Evolutionary conservation across 2,888 invertebrate species (phyloP), one percentile per base, ranked within the genome.

Genomic region (Tridacna gigas): DNA sequence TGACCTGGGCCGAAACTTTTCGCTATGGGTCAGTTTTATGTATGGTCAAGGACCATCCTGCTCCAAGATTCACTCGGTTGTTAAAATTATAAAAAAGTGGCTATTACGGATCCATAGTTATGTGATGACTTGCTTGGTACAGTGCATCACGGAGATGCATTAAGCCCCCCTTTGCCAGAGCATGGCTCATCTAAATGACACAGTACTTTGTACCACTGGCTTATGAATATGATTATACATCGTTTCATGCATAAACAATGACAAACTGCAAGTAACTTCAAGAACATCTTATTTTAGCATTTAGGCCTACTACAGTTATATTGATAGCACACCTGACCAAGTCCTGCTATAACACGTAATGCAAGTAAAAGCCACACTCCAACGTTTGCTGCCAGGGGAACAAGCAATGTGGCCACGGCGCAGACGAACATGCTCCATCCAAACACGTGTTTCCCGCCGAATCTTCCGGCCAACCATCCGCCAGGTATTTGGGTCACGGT

Each of bases 381-480:
- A n/a, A 96, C 93, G 67, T 96, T 96, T 4, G 97, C 97, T 1
- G 97, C 96, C 89, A 97, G 91, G 0, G 98, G 98, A 0, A 97
- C 97, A 0, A 98, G 91, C 3, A 98, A 93, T 0, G 98, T 97
- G 89, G 97, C 97, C n/a, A 97, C 93, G 0, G 97, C 97, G 0
- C 97, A 97, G 12, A 97, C 97, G 0, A 98, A 95, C 28, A 98
- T 97, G 73, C 98, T 97, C 80, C 97, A 95, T 0, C 97, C 97
- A 15, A 98, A 95, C 0, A 97, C 96, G 95, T 97, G 97, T 94
- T 98, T 98, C n/a, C 97, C 98, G 45, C 98, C 98, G 88, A 97
- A 97, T 90, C 96, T 96, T 90, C 97, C 97, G 0, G 97, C 97
- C 28, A 98, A 92, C 88, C 91, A 91, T 1, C 93, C 94, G 12